These are phyloP conservation scores for Auanema sp. DNA, from an alignment of 2,888 invertebrate genomes.

Conservation along the genomic window DNA sequence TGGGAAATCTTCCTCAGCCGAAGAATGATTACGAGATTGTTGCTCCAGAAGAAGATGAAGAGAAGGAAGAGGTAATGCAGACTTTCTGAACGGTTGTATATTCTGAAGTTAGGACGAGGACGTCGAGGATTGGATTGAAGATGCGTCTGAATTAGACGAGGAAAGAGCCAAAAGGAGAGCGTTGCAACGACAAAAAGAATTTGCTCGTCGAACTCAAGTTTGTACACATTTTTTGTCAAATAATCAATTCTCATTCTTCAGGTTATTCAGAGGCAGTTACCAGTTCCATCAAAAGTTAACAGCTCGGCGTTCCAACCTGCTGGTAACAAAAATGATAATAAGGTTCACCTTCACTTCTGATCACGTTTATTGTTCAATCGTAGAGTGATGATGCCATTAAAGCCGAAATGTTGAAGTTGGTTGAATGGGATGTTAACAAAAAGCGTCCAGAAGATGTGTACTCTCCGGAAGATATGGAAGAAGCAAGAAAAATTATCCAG, in stretches of 20 bases:
- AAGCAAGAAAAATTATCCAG: slow-evolving; percentile 39
- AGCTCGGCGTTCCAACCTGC: slow-evolving; percentile 44
- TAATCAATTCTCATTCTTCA: slow-evolving; percentile 18
- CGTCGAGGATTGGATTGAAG: slow-evolving; percentile 56
- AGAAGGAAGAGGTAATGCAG: slow-evolving; percentile 10
- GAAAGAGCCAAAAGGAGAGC: slow-evolving; percentile 63
- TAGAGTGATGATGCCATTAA: slow-evolving; percentile 59
- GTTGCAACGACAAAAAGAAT: slow-evolving; percentile 57
- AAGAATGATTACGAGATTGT: slow-evolving; percentile 98
- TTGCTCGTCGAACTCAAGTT: slow-evolving; percentile 62
- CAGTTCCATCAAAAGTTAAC: slow-evolving; percentile 55
- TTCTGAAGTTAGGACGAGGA: slow-evolving; percentile 11
- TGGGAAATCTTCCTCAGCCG: slow-evolving; percentile 83
- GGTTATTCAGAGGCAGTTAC: slow-evolving; percentile 54
- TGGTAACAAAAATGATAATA: slow-evolving; percentile 37
- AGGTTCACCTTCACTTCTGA: too few species aligned
- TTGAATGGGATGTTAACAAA: slow-evolving; percentile 56
- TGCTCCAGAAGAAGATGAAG: slow-evolving; percentile 76
- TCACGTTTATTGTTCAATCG: too few species aligned
- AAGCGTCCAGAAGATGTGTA: slow-evolving; percentile 43
- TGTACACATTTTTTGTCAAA: slow-evolving; percentile 72
- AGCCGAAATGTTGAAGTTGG: slow-evolving; percentile 67
- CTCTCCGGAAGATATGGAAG: slow-evolving; percentile 45
- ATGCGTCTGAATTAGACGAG: slow-evolving; percentile 59
- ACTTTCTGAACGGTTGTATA: neutral